phyloP scores from a whole-genome alignment of 2,888 invertebrate species.

The Calameuta filiformis region DNA sequence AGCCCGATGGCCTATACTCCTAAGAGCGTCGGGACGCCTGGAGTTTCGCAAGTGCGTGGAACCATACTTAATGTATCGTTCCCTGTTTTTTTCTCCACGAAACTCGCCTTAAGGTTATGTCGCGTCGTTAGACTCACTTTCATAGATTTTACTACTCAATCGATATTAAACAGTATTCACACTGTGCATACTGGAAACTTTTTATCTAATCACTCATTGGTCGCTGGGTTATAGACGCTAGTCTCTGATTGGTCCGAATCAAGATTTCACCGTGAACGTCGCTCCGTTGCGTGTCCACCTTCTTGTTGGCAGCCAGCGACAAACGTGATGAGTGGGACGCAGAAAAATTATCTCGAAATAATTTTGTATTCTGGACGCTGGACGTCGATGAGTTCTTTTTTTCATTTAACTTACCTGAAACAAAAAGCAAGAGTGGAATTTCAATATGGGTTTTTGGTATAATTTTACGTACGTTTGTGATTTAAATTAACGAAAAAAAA shows the following conservation, averaged over 20 bases:
- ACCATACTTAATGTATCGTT: neutral
- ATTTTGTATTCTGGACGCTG: neutral
- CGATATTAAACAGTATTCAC: neutral
- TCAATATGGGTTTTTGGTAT: neutral
- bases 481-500: neutral
- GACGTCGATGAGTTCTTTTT: neutral
- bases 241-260: neutral
- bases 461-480: neutral
- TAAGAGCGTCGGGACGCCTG: too few relatives aligned
- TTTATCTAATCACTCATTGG: neutral
- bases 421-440: neutral
- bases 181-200: neutral
- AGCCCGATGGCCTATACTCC: slow-evolving; percentile 10
- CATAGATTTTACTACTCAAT: neutral
- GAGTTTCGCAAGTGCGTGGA: neutral
- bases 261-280: neutral
- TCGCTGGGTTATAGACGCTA: neutral
- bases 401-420: neutral
- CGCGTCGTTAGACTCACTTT: neutral
- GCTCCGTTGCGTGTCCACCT: neutral
- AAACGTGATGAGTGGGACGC: neutral
- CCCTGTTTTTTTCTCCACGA: neutral
- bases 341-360: neutral
- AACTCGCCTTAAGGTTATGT: neutral
- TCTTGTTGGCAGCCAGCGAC: neutral